These are phyloP conservation scores for Stegostoma tigrinum DNA, from an alignment of 2,113 vertebrate species.

Conservation along the genomic window DNA sequence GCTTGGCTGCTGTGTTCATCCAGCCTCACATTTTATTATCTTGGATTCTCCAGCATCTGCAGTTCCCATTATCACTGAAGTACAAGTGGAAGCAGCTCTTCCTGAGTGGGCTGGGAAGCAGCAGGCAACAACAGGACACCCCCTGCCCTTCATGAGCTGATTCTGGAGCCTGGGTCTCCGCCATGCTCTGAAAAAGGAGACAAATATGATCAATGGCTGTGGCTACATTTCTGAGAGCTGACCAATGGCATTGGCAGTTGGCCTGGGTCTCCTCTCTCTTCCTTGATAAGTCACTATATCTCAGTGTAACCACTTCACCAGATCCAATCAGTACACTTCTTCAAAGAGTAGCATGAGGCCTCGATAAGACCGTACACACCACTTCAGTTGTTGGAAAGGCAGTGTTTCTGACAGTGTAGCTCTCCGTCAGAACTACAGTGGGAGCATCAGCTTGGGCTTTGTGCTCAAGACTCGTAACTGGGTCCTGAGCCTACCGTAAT, in stretches of 20 bases:
- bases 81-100: neutral
- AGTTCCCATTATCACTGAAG: no score
- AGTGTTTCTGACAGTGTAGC: no score
- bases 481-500: neutral
- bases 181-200: neutral
- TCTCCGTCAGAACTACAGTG: neutral
- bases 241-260: neutral
- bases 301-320: neutral
- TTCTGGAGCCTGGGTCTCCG: neutral
- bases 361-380: neutral
- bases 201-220: neutral
- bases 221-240: neutral
- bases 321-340: neutral
- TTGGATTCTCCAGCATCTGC: no score
- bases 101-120: neutral
- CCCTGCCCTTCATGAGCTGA: neutral
- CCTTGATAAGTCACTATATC: neutral
- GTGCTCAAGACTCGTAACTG: neutral
- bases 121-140: neutral
- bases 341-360: neutral
- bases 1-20: no score
- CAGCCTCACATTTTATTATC: no score
- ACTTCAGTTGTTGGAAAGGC: no score
- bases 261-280: neutral
- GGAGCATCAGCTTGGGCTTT: neutral